phyloP scores from a whole-genome alignment of 2,113 vertebrate species.

The Burhinus bistriatus region DNA sequence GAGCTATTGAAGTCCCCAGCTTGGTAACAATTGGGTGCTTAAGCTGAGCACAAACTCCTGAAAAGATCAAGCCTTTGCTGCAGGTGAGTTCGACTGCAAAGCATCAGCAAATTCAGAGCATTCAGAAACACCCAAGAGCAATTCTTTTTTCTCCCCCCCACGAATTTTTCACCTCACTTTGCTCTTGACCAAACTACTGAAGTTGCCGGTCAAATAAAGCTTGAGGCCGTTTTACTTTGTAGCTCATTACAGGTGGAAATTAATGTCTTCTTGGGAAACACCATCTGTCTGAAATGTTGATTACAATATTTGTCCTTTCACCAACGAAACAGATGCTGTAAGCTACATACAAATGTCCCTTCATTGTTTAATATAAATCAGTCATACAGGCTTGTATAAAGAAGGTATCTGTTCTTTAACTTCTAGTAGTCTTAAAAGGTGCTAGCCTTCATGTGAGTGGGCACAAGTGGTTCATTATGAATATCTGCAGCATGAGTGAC shows the following conservation, averaged over 20 bases:
- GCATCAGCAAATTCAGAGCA: not conserved
- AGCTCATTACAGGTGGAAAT: not conserved
- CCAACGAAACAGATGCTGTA: not conserved
- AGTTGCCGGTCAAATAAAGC: not conserved
- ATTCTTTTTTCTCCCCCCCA: not conserved
- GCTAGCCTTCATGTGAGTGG: not conserved
- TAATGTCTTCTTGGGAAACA: not conserved
- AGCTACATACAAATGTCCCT: not conserved
- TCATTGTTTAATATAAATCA: not conserved
- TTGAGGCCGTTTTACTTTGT: not conserved
- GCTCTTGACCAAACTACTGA: not conserved
- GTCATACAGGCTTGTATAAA: not conserved
- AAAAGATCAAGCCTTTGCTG: not conserved
- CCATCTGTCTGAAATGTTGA: not conserved
- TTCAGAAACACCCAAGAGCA: not conserved
- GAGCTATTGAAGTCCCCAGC: not conserved
- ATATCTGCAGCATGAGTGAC: not conserved
- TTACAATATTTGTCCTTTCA: not conserved
- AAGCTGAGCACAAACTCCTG: not conserved
- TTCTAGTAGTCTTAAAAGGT: not conserved
- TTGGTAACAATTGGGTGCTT: not conserved
- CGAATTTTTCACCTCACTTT: not conserved
- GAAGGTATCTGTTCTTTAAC: not conserved
- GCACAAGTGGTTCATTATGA: not conserved
- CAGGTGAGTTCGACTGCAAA: not conserved